Evolutionary conservation across 2,888 invertebrate species (phyloP).

Genomic region (Eulithis testata): DNA sequence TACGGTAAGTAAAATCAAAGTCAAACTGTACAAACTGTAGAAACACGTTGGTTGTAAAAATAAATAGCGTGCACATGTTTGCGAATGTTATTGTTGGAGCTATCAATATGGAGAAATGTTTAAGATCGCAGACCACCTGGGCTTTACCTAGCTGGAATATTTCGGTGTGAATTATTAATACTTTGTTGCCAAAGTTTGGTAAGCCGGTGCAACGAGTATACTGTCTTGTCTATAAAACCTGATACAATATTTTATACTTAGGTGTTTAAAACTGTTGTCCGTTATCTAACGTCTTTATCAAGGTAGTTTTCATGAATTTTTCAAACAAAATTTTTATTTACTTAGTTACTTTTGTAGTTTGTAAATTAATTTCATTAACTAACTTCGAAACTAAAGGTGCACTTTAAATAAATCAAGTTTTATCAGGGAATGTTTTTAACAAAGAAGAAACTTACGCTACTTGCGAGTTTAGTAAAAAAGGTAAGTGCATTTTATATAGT

Average conservation of each 20-base stretch:
- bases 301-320: no score
- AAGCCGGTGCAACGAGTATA: conserved; percentile 2
- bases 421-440: background rate
- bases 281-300: no score
- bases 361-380: no score
- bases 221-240: no score
- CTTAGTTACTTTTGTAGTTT: background rate
- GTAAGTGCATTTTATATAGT: no score
- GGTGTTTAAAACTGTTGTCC: background rate
- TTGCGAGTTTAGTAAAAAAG: conserved; percentile 2
- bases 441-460: background rate
- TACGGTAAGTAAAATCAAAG: conserved; percentile 29
- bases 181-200: conserved; percentile 6
- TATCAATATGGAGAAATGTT: conserved; percentile 38
- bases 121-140: conserved; percentile 39
- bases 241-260: no score
- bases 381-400: no score
- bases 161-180: conserved; percentile 17
- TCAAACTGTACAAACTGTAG: conserved; percentile 23
- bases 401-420: background rate
- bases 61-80: conserved; percentile 39
- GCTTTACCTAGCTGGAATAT: conserved; percentile 30
- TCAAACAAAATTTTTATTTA: no score
- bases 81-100: conserved; percentile 43
- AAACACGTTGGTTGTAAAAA: conserved; percentile 40